These are phyloP conservation scores for Autographa pulchrina DNA, from an alignment of 2,888 invertebrate genomes.

Conservation along the genomic window DNA sequence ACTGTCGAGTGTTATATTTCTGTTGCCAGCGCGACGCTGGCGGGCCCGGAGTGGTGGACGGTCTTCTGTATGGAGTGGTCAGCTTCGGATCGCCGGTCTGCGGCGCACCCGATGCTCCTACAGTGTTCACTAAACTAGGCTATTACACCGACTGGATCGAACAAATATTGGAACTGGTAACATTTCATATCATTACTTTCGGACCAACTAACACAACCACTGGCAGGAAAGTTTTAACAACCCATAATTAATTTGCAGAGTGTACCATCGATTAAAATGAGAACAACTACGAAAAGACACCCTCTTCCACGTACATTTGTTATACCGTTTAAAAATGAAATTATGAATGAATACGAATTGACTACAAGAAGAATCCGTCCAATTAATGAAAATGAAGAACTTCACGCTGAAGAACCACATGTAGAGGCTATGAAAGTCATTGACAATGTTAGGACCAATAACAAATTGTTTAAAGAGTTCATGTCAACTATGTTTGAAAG, in stretches of 20 bases:
- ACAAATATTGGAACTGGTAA: constrained; percentile 58
- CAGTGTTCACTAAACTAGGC: constrained; percentile 71
- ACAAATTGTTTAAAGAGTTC: constrained; percentile 26
- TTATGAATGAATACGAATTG: not conserved
- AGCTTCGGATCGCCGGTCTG: constrained; percentile 71
- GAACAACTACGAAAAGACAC: not conserved
- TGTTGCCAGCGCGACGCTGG: constrained; percentile 42
- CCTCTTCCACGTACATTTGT: not conserved
- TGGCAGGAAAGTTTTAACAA: not conserved
- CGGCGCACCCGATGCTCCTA: constrained; percentile 65
- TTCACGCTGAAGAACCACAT: too few species aligned
- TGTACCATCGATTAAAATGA: not conserved
- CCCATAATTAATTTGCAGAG: not conserved
- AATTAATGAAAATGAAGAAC: not conserved
- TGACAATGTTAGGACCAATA: not conserved
- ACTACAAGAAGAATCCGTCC: not conserved
- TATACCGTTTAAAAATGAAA: not conserved
- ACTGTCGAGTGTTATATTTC: not conserved
- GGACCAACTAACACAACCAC: not conserved
- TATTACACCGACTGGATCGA: constrained; percentile 69
- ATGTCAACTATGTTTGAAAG: constrained; percentile 37
- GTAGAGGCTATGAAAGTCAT: not conserved
- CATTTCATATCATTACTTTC: not conserved
- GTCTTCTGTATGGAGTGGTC: constrained; percentile 64
- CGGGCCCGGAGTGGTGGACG: constrained; percentile 61